Conservation (phyloP, 2,113 vertebrate species). For the Hipposideros armiger region DNA sequence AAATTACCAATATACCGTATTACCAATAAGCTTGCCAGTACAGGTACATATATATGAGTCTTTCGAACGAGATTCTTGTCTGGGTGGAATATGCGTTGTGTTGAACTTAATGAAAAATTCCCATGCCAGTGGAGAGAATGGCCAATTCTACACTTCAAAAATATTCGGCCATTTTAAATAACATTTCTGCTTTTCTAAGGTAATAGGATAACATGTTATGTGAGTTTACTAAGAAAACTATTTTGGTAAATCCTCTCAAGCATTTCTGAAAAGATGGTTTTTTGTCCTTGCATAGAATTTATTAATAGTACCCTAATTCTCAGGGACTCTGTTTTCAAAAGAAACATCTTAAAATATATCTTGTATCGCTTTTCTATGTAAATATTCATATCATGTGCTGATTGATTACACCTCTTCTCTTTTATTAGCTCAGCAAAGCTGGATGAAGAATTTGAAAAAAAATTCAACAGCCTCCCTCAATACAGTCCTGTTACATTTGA, state of each 20-base stretch:
- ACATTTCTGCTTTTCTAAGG: slow-evolving; percentile 22
- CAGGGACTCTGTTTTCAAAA: slow-evolving; percentile 15
- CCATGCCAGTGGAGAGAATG: not conserved
- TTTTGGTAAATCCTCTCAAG: slow-evolving; percentile 33
- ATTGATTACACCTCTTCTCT: slow-evolving; percentile 52
- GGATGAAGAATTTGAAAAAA: slow-evolving; percentile 99
- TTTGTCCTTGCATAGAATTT: not conserved
- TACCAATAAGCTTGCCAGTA: not conserved
- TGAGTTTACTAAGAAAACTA: slow-evolving; percentile 27
- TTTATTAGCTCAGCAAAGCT: slow-evolving; percentile 94
- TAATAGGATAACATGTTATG: not conserved
- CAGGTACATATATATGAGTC: not conserved
- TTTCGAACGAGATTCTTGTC: slow-evolving; percentile 25
- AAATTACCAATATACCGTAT: not conserved
- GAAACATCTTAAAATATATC: slow-evolving; percentile 6
- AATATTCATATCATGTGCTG: slow-evolving; percentile 49
- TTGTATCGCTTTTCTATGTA: slow-evolving; percentile 29
- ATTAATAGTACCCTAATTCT: slow-evolving; percentile 42
- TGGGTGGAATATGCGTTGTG: not conserved
- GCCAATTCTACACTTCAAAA: not conserved
- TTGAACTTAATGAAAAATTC: slow-evolving; percentile 22
- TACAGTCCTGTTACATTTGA: slow-evolving; percentile 97
- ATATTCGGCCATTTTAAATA: slow-evolving; percentile 24
- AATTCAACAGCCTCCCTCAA: slow-evolving; percentile 99
- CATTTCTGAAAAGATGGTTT: slow-evolving; percentile 11